A percentile compares a stretch with the other conserved stretches of the same genome.
Conservation (phyloP, 2,888 invertebrate species). For the Aquatica leii region DNA sequence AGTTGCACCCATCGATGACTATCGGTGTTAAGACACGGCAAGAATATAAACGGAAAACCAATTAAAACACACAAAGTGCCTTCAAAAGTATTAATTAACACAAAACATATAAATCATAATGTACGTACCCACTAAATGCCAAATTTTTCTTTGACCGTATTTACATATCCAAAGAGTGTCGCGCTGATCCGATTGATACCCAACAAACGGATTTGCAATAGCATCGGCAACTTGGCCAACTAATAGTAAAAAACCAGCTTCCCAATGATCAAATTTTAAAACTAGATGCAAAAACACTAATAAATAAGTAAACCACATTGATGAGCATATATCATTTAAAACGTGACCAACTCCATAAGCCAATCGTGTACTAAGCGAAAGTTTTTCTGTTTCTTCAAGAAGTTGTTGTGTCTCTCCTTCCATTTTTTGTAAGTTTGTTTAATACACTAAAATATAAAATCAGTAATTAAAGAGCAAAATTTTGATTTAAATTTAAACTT, state of each 20-base stretch:
- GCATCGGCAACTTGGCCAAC: slow-evolving; percentile 90
- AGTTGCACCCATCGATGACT: slow-evolving; percentile 74
- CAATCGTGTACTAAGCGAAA: slow-evolving; percentile 59
- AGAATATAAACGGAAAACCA: slow-evolving; percentile 89
- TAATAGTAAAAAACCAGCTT: slow-evolving; percentile 75
- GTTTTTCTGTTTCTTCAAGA: not conserved
- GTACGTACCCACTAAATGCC: slow-evolving; percentile 84
- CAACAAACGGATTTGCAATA: slow-evolving; percentile 88
- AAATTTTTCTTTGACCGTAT: slow-evolving; percentile 85
- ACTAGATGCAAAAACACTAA: slow-evolving; percentile 80
- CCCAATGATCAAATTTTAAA: slow-evolving; percentile 66
- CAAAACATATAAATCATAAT: too few species aligned
- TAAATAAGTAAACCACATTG: slow-evolving; percentile 95
- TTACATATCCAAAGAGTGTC: slow-evolving; percentile 71
- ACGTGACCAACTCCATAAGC: slow-evolving; percentile 86
- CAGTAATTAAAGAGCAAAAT: too few species aligned
- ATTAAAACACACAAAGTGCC: slow-evolving; percentile 78
- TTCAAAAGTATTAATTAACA: too few species aligned
- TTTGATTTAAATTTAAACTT: not conserved
- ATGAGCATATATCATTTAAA: slow-evolving; percentile 91
- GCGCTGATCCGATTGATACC: slow-evolving; percentile 80
- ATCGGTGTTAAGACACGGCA: slow-evolving; percentile 73
- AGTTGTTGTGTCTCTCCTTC: not conserved
- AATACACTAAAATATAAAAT: too few species aligned
- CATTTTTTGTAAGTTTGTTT: too few species aligned